Conservation (phyloP, 2,888 invertebrate species). For the Drosophila lutescens region DNA sequence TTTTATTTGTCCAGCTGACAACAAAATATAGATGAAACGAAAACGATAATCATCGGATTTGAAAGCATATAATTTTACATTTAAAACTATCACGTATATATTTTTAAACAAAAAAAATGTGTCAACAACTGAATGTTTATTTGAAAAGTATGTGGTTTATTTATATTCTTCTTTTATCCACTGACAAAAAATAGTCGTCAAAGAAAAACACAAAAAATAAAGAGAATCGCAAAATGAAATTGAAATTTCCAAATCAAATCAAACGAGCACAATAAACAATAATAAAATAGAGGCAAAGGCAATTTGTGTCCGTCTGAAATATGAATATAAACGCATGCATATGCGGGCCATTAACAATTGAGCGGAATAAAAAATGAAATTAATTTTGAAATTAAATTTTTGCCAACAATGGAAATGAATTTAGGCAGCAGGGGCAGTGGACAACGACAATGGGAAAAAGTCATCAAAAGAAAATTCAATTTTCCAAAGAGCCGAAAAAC, state of each 20-base stretch:
- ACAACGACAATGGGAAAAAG: slow-evolving; percentile 39
- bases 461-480: slow-evolving; percentile 68
- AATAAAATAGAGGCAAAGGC: neutral
- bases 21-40: too few relatives aligned
- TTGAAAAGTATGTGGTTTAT: neutral
- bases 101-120: too few relatives aligned
- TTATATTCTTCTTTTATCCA: neutral
- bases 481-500: slow-evolving; percentile 43
- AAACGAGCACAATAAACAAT: slow-evolving; percentile 15
- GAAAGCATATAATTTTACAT: too few relatives aligned
- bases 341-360: slow-evolving; percentile 10
- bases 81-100: too few relatives aligned
- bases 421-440: slow-evolving; percentile 7
- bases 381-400: slow-evolving; percentile 49
- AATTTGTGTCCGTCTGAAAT: slow-evolving; percentile 18
- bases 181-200: slow-evolving; percentile 4
- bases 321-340: slow-evolving; percentile 10
- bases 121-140: neutral
- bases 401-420: slow-evolving; percentile 24
- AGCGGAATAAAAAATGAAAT: slow-evolving; percentile 48
- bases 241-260: slow-evolving; percentile 30
- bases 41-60: too few relatives aligned
- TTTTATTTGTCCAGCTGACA: too few relatives aligned
- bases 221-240: slow-evolving; percentile 14
- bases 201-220: neutral